Base-by-base conservation (phyloP, 2,113 vertebrate genomes). In the Archilochus colubris region DNA sequence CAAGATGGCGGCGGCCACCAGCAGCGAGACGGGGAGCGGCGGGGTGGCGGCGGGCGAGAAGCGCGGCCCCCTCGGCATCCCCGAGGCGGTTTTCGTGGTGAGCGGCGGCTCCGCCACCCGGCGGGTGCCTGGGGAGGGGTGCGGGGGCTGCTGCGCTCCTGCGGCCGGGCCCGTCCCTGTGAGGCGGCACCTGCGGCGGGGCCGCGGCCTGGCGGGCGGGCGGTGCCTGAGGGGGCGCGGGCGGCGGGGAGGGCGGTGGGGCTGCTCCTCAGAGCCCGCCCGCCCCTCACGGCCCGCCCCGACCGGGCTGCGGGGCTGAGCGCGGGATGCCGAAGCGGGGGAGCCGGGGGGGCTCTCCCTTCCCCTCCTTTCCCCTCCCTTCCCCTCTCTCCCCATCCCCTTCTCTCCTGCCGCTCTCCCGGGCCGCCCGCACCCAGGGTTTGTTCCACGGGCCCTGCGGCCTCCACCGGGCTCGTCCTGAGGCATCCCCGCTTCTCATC, bases 1-100 rank as follows among this genome's bases (percentile, higher is more conserved):
- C 98, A 99, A 98, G 97, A 99, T 99, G 99, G 99, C 99, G 97
- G 96, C 98, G 78, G 83, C 88, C 66, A 96, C 97, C 95, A 98
- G 98, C 95, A 97, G 97, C 93, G 98, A 98, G 90, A 97, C 55
- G 55, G 82, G 90, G 64, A 74, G 97, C 92, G 97, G 97, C 97
- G 98, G 98, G 92, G 97, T 92, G 51, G 96, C 93, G 12, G 88
- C 95, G 48, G 98, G 97, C 53, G 97, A 96, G 44, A 98, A 98
- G 97, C 98, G 98, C 74, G 98, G 98, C 74, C 99, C 99, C 44
- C 98, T 99, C 38, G 99, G 99, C 12, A 99, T 99, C 88, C 99
- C 99, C 2, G 98, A 99, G 94, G 99, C 99, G 0, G 97, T 99
- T 48, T 99, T 99, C 93, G 98, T 99, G 98, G 99, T 99, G 97